Conservation (phyloP, 2,113 vertebrate genomes). For the Lepisosteus oculatus region DNA sequence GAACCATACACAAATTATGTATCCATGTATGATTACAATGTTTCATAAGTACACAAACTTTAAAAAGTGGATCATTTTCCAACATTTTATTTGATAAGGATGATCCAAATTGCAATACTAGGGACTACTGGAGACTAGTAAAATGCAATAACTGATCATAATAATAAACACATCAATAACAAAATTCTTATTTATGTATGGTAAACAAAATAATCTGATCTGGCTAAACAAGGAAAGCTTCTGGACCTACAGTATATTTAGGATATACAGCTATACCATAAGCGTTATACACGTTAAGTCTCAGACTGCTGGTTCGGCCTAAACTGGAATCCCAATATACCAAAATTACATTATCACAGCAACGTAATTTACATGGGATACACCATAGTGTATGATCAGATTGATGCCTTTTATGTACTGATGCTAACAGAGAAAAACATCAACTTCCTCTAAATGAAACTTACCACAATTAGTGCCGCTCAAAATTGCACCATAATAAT, state of each 20-base stretch:
- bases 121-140: neutral
- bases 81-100: too few relatives aligned
- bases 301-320: neutral
- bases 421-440: constrained; percentile 47
- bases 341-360: neutral
- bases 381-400: constrained; percentile 14
- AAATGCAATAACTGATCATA: neutral
- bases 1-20: too few relatives aligned
- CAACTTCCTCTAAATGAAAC: constrained; percentile 49
- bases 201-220: too few relatives aligned
- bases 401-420: constrained; percentile 52
- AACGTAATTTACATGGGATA: constrained; percentile 16
- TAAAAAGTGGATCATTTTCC: too few relatives aligned
- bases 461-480: constrained; percentile 47
- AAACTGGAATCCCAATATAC: neutral
- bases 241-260: too few relatives aligned
- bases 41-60: too few relatives aligned
- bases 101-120: too few relatives aligned
- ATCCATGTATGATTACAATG: too few relatives aligned
- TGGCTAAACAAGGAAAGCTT: too few relatives aligned
- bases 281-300: neutral
- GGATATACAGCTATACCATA: too few relatives aligned
- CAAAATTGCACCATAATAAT: constrained; percentile 31
- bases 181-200: neutral
- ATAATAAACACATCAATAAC: neutral